Percentiles rank a stretch among this genome's conserved stretches.
phyloP scores from a whole-genome alignment of 2,113 vertebrate genomes.

The Stegastes partitus region DNA sequence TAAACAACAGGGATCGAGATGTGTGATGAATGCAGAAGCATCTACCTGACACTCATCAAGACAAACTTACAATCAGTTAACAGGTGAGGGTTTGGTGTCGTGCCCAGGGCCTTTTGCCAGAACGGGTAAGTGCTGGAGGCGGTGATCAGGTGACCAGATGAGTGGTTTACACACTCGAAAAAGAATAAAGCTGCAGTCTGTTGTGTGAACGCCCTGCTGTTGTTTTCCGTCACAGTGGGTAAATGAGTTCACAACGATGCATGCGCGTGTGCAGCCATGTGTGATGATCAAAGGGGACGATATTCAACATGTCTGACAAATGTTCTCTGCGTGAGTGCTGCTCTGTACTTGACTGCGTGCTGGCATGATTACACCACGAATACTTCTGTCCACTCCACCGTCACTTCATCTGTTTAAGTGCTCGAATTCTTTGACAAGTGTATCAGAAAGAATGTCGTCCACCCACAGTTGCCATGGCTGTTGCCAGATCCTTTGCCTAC shows the following conservation, averaged over 20 bases:
- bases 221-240: background rate
- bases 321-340: slow-evolving; percentile 36
- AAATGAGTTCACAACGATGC: slow-evolving; percentile 7
- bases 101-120: background rate
- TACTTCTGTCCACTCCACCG: slow-evolving; percentile 50
- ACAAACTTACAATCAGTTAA: background rate
- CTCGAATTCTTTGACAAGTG: slow-evolving; percentile 50
- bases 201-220: slow-evolving; percentile 7
- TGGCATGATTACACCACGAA: slow-evolving; percentile 49
- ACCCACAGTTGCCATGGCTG: slow-evolving; percentile 25
- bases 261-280: background rate
- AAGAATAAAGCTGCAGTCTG: slow-evolving; percentile 3
- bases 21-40: background rate
- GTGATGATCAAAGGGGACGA: slow-evolving; percentile 15
- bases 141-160: slow-evolving; percentile 2
- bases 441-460: slow-evolving; percentile 28
- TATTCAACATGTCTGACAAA: slow-evolving; percentile 25
- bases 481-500: slow-evolving; percentile 43
- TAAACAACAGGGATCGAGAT: background rate
- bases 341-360: slow-evolving; percentile 46
- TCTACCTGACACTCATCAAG: background rate
- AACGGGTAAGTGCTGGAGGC: background rate
- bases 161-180: background rate
- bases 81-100: background rate
- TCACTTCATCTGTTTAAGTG: slow-evolving; percentile 57